Evolutionary conservation across 2,113 vertebrate genomes (phyloP).

Genomic region (Oreocharis arfaki): DNA sequence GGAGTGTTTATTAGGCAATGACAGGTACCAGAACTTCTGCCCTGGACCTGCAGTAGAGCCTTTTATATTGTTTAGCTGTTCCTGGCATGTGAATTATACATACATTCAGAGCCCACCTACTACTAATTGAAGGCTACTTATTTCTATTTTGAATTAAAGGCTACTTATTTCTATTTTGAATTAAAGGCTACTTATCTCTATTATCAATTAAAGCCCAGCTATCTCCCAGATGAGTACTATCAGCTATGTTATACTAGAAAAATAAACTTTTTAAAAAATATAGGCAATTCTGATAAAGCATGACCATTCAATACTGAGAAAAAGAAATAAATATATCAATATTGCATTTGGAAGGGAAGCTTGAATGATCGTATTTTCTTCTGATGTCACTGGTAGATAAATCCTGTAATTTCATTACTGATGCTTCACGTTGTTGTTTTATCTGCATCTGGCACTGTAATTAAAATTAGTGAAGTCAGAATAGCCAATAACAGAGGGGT

Average conservation of each 20-base stretch:
- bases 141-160: neutral
- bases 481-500: neutral
- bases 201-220: neutral
- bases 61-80: neutral
- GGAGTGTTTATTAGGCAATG: neutral
- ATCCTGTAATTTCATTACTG: neutral
- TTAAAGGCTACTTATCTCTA: neutral
- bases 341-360: neutral
- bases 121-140: neutral
- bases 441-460: neutral
- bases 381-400: neutral
- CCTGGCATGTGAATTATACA: neutral
- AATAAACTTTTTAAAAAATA: neutral
- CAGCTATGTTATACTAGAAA: neutral
- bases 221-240: neutral
- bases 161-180: neutral
- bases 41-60: neutral
- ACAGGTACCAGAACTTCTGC: neutral
- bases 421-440: neutral
- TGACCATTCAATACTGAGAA: neutral
- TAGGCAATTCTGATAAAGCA: neutral
- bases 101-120: neutral
- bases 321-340: neutral
- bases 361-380: neutral
- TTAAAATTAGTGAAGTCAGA: neutral